Base-by-base conservation (phyloP, 2,888 invertebrate species). In the Cenopis cana region DNA sequence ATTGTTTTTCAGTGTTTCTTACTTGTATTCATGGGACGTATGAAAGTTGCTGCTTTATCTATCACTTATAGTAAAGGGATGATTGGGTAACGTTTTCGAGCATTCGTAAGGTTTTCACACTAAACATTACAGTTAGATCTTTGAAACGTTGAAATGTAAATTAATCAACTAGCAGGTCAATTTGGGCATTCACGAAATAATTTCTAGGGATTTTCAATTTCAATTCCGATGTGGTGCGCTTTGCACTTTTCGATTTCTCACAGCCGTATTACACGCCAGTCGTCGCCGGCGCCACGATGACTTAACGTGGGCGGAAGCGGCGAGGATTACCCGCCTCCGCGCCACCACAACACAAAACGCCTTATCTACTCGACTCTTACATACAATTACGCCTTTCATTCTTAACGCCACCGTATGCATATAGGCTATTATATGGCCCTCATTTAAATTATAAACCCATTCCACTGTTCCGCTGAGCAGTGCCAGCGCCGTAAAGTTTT, bases 281-380 rank as follows among this genome's bases (percentile, higher is more conserved):
- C 57, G 17, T 12, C 14, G 38, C 57, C 24, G 66, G 67, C 68
- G 73, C 60, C 68, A 60, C 76, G 76, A 81, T 80, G 78, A 80
- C 79, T 85, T 81, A 81, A 79, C 81, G 78, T 71, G 57, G 77
- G 76, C 79, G 81, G 82, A 84, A 84, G 84, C 78, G 77, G 78
- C 76, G 75, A 74, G 79, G 77, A 80, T 83, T 81, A 82, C 80
- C 79, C 76, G 76, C 76, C 72, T 50, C 65, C 70, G 74, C 72
- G 70, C 69, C 73, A 59, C 73, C 64, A 67, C 66, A 66, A 74
- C 68, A 74, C 74, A 74, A 69, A 67, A 59, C 50, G 60, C n/a
- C 46, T 24, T 12, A 46, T n/a, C n/a, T 29, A 46, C n/a, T n/a
- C 46, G 24, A 10, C 11, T 10, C 38, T 20, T 8, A 2, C 8